A percentile compares a stretch with the other conserved stretches of the same genome.
Conservation (phyloP, 2,888 invertebrate genomes). For the Monopis laevigella region DNA sequence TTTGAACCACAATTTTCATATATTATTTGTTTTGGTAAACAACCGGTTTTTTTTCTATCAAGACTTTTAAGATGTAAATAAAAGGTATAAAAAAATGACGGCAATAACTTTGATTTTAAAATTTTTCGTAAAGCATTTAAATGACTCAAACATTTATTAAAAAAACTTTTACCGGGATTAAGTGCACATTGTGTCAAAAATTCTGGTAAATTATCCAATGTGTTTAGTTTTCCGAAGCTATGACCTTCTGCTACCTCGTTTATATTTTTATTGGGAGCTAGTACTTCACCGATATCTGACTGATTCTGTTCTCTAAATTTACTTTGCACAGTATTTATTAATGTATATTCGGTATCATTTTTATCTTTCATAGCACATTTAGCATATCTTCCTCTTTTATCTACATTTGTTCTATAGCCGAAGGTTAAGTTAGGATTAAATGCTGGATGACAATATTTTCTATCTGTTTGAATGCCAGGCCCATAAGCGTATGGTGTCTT, state of each 20-base stretch:
- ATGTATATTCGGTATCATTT: constrained; percentile 31
- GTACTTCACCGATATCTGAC: constrained; percentile 36
- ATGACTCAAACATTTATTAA: constrained; percentile 49
- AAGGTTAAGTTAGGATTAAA: constrained; percentile 47
- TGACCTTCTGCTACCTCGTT: constrained; percentile 49
- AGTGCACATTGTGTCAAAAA: constrained; percentile 42
- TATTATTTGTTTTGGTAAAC: constrained; percentile 48
- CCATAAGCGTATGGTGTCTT: constrained; percentile 32
- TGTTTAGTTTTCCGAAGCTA: constrained; percentile 49
- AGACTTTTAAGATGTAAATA: constrained; percentile 40
- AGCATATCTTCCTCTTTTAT: constrained; percentile 56
- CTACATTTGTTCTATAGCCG: constrained; percentile 47
- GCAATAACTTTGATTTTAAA: constrained; percentile 33
- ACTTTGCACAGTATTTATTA: constrained; percentile 45
- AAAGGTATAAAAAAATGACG: constrained; percentile 36
- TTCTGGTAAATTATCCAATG: constrained; percentile 50
- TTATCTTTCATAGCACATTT: constrained; percentile 50
- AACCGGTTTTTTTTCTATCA: constrained; percentile 46
- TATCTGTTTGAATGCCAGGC: constrained; percentile 31
- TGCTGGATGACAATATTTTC: constrained; percentile 45
- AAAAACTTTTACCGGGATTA: constrained; percentile 39
- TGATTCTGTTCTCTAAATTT: constrained; percentile 35
- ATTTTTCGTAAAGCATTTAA: constrained; percentile 46
- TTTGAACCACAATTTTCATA: constrained; percentile 48
- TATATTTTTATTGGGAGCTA: constrained; percentile 60